These are phyloP conservation scores for Eueides isabella DNA, from an alignment of 1,140 invertebrate species.

Conservation along the genomic window DNA sequence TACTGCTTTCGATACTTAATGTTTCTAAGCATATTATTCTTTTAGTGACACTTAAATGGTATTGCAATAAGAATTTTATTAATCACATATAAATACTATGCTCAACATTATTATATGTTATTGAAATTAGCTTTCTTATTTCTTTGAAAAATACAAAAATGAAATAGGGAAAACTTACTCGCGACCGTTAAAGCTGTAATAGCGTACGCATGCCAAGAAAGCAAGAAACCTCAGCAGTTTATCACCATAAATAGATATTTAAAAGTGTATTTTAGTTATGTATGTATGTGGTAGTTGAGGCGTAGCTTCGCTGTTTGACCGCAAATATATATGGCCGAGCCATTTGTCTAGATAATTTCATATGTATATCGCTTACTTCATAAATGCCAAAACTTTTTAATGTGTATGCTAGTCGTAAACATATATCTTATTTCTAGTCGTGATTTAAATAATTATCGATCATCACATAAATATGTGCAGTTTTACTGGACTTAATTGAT, in stretches of 20 bases:
- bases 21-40: constrained; percentile 5
- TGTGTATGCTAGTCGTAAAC: not conserved
- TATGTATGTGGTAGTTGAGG: constrained; percentile 25
- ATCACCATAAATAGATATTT: constrained; percentile 72
- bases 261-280: constrained; percentile 75
- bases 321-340: constrained; percentile 60
- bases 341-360: constrained; percentile 79
- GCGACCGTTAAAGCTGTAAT: constrained; percentile 33
- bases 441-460: not conserved
- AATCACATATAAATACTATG: constrained; percentile 15
- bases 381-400: not conserved
- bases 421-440: not conserved
- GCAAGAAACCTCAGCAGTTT: constrained; percentile 69
- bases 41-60: constrained; percentile 14
- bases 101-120: not conserved
- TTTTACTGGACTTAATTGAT: too few relatives aligned
- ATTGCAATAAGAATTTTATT: constrained; percentile 2
- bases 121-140: constrained; percentile 17
- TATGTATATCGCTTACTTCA: constrained; percentile 30
- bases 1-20: constrained; percentile 5
- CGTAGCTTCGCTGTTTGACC: constrained; percentile 67
- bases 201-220: constrained; percentile 60
- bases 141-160: constrained; percentile 4
- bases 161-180: constrained; percentile 18
- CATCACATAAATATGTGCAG: too few relatives aligned